phyloP scores from a whole-genome alignment of 2,797 vertebrate genomes.

The Alcedo atthis region DNA sequence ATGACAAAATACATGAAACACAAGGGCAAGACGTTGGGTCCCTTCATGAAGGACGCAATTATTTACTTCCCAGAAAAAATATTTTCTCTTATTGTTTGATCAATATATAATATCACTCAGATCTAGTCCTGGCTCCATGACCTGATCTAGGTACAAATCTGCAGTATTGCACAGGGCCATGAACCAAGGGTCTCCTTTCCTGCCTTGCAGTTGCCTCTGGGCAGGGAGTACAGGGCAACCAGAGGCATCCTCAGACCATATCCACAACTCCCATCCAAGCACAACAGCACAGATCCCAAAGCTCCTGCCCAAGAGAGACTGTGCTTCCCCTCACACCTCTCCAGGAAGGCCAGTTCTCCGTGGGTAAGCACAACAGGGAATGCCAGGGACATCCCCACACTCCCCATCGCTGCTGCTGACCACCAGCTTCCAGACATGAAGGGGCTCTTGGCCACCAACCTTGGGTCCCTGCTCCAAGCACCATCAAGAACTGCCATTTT shows the following conservation, averaged over 20 bases:
- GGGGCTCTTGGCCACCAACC: not conserved
- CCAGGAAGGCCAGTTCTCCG: not conserved
- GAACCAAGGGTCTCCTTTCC: not conserved
- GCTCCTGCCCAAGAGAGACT: not conserved
- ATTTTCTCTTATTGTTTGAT: not conserved
- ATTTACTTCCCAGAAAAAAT: conserved; percentile 14
- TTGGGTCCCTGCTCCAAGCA: not conserved
- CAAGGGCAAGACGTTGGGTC: not conserved
- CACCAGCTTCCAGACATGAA: not conserved
- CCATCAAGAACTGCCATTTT: not conserved
- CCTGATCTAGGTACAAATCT: not conserved
- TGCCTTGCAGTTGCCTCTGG: not conserved
- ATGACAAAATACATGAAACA: not conserved
- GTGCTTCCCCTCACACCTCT: not conserved
- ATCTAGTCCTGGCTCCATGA: not conserved
- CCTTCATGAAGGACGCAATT: conserved; percentile 41
- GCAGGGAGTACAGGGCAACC: not conserved
- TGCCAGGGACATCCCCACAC: not conserved
- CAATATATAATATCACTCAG: not conserved
- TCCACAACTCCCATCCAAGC: not conserved
- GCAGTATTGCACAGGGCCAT: not conserved
- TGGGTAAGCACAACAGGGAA: not conserved
- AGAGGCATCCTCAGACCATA: fast-evolving
- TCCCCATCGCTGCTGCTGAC: not conserved
- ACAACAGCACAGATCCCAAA: not conserved